These are phyloP conservation scores for Ephialtes manifestator DNA, from an alignment of 2,888 invertebrate genomes.

Conservation along the genomic window DNA sequence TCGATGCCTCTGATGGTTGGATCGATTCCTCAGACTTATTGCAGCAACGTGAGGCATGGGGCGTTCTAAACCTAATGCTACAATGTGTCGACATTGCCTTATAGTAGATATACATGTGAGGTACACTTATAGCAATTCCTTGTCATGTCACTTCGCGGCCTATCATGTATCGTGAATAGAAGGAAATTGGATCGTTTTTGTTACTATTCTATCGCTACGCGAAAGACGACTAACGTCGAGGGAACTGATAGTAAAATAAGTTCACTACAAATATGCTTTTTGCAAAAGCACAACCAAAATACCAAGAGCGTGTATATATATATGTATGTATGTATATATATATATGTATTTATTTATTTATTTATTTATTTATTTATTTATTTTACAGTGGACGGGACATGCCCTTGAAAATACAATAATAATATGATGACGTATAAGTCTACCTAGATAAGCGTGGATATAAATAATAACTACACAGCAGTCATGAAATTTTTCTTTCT, in stretches of 20 bases:
- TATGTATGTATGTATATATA: not conserved
- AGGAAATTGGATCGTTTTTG: slow-evolving; percentile 21
- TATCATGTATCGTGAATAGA: not conserved
- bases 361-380: too few relatives aligned
- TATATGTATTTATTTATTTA: too few relatives aligned
- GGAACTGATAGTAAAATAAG: slow-evolving; percentile 3
- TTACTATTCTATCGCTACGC: not conserved
- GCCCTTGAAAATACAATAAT: too few relatives aligned
- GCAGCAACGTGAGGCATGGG: slow-evolving; percentile 35
- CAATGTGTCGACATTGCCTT: slow-evolving; percentile 53
- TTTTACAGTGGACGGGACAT: too few relatives aligned
- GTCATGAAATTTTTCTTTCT: too few relatives aligned
- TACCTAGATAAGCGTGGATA: too few relatives aligned
- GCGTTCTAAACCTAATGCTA: slow-evolving; percentile 32
- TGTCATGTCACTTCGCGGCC: slow-evolving; percentile 10
- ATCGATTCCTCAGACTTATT: slow-evolving; percentile 60
- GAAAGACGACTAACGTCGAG: not conserved
- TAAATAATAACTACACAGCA: too few relatives aligned
- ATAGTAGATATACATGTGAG: slow-evolving; percentile 1
- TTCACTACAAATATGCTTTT: not conserved
- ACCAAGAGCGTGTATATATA: not conserved
- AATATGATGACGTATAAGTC: too few relatives aligned
- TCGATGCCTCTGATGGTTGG: slow-evolving; percentile 56
- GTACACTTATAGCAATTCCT: slow-evolving; percentile 10
- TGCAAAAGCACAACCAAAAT: not conserved